Conservation (phyloP, 2,888 invertebrate genomes). For the Linnaemya vulpina region DNA sequence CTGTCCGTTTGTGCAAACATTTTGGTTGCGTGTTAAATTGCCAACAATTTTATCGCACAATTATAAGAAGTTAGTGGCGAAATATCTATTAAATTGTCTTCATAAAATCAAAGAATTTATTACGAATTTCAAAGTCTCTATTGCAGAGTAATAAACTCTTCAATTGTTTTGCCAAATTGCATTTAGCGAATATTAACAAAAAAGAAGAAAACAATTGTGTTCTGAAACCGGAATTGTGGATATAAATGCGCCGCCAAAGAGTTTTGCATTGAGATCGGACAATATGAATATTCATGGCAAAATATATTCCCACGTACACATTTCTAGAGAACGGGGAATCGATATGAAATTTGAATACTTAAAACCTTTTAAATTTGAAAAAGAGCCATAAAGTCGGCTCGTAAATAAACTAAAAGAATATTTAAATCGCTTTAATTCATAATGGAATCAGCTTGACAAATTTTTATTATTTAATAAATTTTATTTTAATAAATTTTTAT, state of each 20-base stretch:
- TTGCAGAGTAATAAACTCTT: conserved; percentile 5
- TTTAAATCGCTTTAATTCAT: not conserved
- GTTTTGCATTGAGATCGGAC: not conserved
- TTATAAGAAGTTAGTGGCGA: conserved; percentile 6
- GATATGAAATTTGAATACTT: not conserved
- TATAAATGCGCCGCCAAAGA: not conserved
- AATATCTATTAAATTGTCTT: conserved; percentile 40
- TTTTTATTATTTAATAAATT: not conserved
- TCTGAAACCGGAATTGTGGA: not conserved
- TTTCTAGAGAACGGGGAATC: not conserved
- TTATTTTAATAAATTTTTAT: no score
- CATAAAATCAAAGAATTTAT: conserved; percentile 39
- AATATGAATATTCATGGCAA: not conserved
- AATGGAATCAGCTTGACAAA: not conserved
- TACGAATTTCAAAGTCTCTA: not conserved
- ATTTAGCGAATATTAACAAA: not conserved
- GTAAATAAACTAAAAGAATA: not conserved
- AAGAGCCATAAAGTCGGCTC: not conserved
- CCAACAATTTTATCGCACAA: conserved; percentile 9
- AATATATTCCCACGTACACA: conserved; percentile 7
- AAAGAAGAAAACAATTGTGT: not conserved
- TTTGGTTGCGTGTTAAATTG: not conserved
- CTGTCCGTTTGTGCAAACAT: not conserved
- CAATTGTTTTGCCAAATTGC: not conserved
- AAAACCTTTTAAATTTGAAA: not conserved